These are phyloP conservation scores for Myxocyprinus asiaticus DNA, from an alignment of 2,113 vertebrate genomes.

Conservation along the genomic window DNA sequence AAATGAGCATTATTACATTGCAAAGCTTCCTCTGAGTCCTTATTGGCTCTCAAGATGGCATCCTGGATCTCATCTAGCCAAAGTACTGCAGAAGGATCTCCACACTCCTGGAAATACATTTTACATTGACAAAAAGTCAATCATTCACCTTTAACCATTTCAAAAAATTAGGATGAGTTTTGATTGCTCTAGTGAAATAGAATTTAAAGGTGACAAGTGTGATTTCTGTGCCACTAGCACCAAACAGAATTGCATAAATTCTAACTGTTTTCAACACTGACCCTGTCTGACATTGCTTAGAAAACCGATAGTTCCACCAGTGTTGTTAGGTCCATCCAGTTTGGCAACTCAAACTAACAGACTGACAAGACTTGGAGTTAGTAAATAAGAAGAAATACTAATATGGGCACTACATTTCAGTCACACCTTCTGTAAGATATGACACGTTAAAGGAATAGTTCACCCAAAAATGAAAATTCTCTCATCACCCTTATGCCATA, in stretches of 20 bases:
- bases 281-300: no score
- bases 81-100: slow-evolving; percentile 91
- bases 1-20: slow-evolving; percentile 77
- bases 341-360: no score
- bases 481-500: no score
- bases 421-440: neutral
- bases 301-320: no score
- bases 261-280: no score
- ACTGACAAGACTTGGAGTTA: no score
- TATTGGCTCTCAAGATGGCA: slow-evolving; percentile 86
- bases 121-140: neutral
- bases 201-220: neutral
- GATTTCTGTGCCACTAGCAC: neutral
- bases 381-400: no score
- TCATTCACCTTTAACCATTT: neutral
- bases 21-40: slow-evolving; percentile 87
- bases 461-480: no score
- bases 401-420: neutral
- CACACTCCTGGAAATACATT: slow-evolving; percentile 81
- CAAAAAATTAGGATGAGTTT: neutral
- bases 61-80: slow-evolving; percentile 99
- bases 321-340: no score
- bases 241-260: neutral
- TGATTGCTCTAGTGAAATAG: neutral
- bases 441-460: no score